These are phyloP conservation scores for Achatina immaculata DNA, from an alignment of 1,140 invertebrate species.

Conservation along the genomic window DNA sequence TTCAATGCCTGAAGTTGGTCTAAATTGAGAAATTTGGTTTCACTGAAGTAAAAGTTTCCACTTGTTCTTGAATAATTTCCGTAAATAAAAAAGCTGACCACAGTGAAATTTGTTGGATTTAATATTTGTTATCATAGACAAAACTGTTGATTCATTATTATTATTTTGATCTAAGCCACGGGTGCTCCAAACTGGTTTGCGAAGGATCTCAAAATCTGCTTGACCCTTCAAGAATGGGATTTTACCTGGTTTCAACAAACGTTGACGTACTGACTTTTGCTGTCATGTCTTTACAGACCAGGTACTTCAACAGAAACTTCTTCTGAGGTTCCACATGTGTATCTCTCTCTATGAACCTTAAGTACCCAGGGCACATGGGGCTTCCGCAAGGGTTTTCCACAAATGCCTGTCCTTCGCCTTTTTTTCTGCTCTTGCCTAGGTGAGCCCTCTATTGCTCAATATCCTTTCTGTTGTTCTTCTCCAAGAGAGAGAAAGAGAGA, in stretches of 20 bases:
- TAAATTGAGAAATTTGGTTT: conserved; percentile 81
- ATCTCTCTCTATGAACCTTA: no score
- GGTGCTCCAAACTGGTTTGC: conserved; percentile 89
- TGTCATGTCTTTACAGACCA: conserved; percentile 53
- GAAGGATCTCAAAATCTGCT: conserved; percentile 81
- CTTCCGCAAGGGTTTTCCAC: no score
- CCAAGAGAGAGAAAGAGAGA: no score
- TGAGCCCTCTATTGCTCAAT: no score
- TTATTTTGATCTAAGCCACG: conserved; percentile 80
- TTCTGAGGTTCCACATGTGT: neutral
- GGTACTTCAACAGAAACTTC: conserved; percentile 48
- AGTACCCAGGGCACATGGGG: no score
- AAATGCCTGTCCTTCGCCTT: no score
- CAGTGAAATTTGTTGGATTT: conserved; percentile 69
- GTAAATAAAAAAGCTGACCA: conserved; percentile 90
- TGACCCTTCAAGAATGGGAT: conserved; percentile 54
- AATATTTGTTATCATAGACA: conserved; percentile 81
- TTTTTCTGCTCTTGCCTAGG: no score
- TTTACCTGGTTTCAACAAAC: conserved; percentile 48
- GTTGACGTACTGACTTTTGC: conserved; percentile 52
- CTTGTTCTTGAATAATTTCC: conserved; percentile 90
- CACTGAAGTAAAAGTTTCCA: conserved; percentile 83
- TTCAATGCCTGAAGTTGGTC: conserved; percentile 72
- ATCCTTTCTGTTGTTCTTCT: no score
- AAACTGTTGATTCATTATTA: conserved; percentile 78